These are phyloP conservation scores for Gorsachius magnificus DNA, from an alignment of 2,797 vertebrate species.

Conservation along the genomic window DNA sequence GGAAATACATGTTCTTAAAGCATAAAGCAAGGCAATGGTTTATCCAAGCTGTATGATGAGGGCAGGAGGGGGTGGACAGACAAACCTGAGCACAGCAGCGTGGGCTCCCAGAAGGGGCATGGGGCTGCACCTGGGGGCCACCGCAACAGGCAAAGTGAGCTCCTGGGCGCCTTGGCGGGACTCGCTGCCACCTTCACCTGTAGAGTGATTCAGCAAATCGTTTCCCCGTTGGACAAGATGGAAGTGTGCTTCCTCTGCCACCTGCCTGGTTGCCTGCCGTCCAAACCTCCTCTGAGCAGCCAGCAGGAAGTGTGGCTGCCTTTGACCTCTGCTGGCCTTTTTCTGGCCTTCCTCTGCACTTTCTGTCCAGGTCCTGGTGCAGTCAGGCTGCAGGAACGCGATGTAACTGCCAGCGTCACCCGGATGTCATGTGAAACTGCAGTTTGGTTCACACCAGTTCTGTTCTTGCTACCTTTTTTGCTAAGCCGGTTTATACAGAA, in stretches of 20 bases:
- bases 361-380: background rate
- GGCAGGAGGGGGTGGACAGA: background rate
- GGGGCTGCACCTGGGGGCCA: background rate
- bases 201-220: background rate
- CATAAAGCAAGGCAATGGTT: background rate
- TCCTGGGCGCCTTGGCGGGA: fast-evolving
- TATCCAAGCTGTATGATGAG: background rate
- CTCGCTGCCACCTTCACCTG: background rate
- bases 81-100: background rate
- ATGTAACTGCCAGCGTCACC: background rate
- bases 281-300: background rate
- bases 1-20: background rate
- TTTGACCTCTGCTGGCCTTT: background rate
- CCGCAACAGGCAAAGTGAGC: background rate
- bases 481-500: background rate
- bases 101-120: background rate
- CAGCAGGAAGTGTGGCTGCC: background rate
- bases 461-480: background rate
- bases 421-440: background rate
- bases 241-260: background rate
- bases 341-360: background rate
- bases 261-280: background rate
- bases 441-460: background rate
- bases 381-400: background rate
- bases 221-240: background rate